Evolutionary conservation across 2,113 vertebrate genomes (phyloP), one percentile per base, ranked within the genome.

Genomic region (Nerophis lumbriciformis): DNA sequence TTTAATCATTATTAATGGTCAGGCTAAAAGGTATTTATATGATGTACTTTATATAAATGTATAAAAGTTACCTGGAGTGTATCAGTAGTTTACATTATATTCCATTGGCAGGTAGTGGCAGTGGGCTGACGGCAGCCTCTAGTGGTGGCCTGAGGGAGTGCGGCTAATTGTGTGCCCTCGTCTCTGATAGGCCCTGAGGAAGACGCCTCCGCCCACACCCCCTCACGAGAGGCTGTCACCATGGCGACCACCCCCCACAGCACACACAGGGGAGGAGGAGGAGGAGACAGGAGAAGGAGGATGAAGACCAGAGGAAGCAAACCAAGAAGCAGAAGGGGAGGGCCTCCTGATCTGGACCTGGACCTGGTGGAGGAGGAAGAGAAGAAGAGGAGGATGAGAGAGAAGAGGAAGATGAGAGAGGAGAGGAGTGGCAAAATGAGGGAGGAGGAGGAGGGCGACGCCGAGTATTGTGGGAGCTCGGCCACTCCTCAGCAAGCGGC

Each of bases 111-210:
- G 28, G 28, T 28, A 28, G 28, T 28, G 28, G 28, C 28, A 28
- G 28, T 19, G 19, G 19, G 19, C 19, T 19, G 19, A 19, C 19
- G 19, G 19, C 19, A 19, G 19, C 19, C 19, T 19, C 19, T 19
- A 19, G 19, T 19, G 19, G 19, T 19, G 19, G 19, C 19, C 19
- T 19, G 19, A 19, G 50, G 56, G 69, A 72, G 65, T 59, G 53
- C 58, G 59, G 14, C 35, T 50, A 11, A 50, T 28, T 19, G 0
- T 5, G 12, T 48, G 16, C 6, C n/a, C 65, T 35, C 62, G 1
- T 64, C 1, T 72, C 47, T 60, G 0, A 37, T 81, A 92, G 91
- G 77, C 89, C 91, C 71, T 92, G 90, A 92, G 73, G 77, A 75
- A 76, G 80, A 79, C 82, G 79, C 50, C 61, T 67, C 80, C 83